phyloP scores from a whole-genome alignment of 2,797 vertebrate genomes.

The Liasis olivaceus region DNA sequence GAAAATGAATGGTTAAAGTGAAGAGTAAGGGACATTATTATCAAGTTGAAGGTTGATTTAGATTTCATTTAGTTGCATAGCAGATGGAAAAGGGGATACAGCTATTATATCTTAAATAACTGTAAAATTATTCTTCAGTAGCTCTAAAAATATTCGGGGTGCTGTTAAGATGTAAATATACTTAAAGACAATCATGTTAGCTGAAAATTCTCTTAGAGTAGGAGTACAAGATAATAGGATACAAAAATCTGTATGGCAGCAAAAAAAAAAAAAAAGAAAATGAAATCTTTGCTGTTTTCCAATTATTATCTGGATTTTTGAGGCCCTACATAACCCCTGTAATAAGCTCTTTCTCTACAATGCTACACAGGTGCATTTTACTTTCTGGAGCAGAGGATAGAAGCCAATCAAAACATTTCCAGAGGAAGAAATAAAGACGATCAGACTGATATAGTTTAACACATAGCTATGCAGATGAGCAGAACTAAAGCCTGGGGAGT shows the following conservation, averaged over 20 bases:
- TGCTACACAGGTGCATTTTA: not conserved
- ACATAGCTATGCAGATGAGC: not conserved
- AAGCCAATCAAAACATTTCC: not conserved
- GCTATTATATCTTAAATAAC: not conserved
- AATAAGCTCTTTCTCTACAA: not conserved
- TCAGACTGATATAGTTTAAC: not conserved
- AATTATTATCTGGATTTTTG: not conserved
- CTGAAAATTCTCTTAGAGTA: not conserved
- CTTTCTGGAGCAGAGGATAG: not conserved
- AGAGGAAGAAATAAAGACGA: not conserved
- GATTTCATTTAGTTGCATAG: not conserved
- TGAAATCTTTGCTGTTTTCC: not conserved
- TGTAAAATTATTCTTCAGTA: not conserved
- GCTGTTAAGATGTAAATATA: not conserved
- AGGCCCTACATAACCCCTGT: not conserved
- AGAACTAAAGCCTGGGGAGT: not conserved
- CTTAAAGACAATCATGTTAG: not conserved
- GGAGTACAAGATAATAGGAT: not conserved
- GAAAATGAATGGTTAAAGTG: not conserved
- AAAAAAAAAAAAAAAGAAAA: not conserved
- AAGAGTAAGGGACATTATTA: not conserved
- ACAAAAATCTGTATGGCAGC: not conserved
- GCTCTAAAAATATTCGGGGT: not conserved
- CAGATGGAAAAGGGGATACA: not conserved
- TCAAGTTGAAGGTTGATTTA: not conserved